phyloP scores from a whole-genome alignment of 2,113 vertebrate species.

The Siniperca chuatsi region DNA sequence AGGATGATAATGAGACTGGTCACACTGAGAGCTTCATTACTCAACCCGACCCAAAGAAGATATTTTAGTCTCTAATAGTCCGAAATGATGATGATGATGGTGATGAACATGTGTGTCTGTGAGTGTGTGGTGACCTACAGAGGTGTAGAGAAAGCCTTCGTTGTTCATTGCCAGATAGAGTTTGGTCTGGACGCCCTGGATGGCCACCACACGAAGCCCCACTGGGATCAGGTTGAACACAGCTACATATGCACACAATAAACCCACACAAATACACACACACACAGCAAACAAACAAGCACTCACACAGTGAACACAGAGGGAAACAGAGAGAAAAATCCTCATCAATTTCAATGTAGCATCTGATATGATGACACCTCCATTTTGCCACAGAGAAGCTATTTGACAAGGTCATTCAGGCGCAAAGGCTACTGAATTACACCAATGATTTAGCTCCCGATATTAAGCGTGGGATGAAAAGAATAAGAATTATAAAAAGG shows the following conservation, averaged over 20 bases:
- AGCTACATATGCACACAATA: constrained; percentile 81
- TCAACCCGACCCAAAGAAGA: constrained; percentile 24
- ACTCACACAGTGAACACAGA: constrained; percentile 33
- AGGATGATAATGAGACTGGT: constrained; percentile 47
- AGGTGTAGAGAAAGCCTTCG: constrained; percentile 98
- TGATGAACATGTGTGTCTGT: constrained; percentile 8
- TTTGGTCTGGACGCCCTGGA: constrained; percentile 99
- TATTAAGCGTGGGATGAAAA: constrained; percentile 16
- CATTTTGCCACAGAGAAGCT: constrained; percentile 49
- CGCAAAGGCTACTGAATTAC: constrained; percentile 6
- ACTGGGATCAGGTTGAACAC: constrained; percentile 99
- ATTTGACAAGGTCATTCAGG: constrained; percentile 58
- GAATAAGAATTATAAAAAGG: constrained; percentile 6
- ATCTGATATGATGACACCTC: constrained; percentile 36
- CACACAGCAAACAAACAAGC: constrained; percentile 25
- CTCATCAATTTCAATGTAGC: constrained; percentile 49
- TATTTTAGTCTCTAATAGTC: background rate
- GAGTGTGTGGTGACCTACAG: constrained; percentile 86
- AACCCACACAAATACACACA: constrained; percentile 12
- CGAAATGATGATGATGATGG: constrained; percentile 3
- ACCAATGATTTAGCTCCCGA: constrained; percentile 9
- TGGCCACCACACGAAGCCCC: constrained; percentile 98
- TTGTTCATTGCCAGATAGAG: constrained; percentile 99
- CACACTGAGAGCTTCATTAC: constrained; percentile 34
- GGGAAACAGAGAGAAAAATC: constrained; percentile 27